phyloP scores from a whole-genome alignment of 2,797 vertebrate genomes.

The Pagetopsis macropterus region DNA sequence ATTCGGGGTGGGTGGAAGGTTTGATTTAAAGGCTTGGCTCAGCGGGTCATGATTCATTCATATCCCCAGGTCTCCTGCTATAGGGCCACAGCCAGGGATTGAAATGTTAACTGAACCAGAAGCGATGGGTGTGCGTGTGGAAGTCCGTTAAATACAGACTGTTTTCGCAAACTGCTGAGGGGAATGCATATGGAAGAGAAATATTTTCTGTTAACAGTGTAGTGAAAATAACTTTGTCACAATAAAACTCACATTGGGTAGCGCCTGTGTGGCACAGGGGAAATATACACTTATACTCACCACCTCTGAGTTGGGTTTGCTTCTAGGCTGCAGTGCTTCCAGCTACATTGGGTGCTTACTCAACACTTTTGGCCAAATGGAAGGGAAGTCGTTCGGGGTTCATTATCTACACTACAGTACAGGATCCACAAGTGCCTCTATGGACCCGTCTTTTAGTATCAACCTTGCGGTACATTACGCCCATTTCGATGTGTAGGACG shows the following conservation, averaged over 20 bases:
- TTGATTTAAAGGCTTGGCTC: conserved; percentile 56
- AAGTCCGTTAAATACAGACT: conserved; percentile 43
- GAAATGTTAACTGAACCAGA: conserved; percentile 33
- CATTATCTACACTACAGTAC: conserved; percentile 5
- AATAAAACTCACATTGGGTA: conserved; percentile 6
- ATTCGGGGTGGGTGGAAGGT: conserved; percentile 26
- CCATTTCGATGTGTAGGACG: not conserved
- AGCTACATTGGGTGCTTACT: conserved; percentile 30
- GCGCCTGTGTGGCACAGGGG: conserved; percentile 2
- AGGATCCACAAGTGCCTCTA: not conserved
- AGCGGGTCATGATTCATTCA: conserved; percentile 37
- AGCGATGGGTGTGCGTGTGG: conserved; percentile 21
- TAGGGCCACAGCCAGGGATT: conserved; percentile 23
- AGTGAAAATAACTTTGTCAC: conserved; percentile 28
- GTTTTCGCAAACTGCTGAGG: conserved; percentile 28
- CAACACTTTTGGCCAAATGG: conserved; percentile 24
- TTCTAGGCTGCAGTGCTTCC: conserved; percentile 6
- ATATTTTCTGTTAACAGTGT: conserved; percentile 31
- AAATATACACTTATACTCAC: conserved; percentile 18
- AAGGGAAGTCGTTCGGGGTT: conserved; percentile 19
- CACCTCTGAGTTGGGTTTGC: conserved; percentile 9
- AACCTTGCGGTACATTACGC: not conserved
- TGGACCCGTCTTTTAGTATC: not conserved
- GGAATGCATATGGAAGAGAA: conserved; percentile 30
- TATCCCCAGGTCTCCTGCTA: conserved; percentile 40